phyloP scores from a whole-genome alignment of 2,888 invertebrate genomes.

The Cephus rjabovi region DNA sequence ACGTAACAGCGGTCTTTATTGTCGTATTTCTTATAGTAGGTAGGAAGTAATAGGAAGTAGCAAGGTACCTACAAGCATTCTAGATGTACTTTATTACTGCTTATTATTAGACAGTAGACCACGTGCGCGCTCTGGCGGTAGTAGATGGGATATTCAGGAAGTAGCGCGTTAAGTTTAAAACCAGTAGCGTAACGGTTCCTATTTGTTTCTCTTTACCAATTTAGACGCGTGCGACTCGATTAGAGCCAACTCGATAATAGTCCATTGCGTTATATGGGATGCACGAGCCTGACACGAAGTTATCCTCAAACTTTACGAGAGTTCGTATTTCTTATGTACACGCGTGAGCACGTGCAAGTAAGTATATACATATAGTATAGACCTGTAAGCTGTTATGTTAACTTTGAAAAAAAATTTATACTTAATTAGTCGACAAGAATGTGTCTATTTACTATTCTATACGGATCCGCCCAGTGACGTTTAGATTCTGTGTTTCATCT shows the following conservation, averaged over 20 bases:
- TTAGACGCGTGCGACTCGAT: conserved; percentile 45
- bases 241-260: conserved; percentile 45
- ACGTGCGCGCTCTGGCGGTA: conserved; percentile 9
- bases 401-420: background rate
- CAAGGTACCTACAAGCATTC: background rate
- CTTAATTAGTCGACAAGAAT: background rate
- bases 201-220: conserved; percentile 39
- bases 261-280: conserved; percentile 17
- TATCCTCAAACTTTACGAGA: background rate
- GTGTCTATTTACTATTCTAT: background rate
- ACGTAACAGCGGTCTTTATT: background rate
- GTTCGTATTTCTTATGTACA: background rate
- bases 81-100: conserved; percentile 12
- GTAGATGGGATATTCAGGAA: background rate
- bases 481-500: background rate
- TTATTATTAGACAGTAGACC: conserved; percentile 28
- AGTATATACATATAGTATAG: no score
- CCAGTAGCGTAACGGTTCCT: conserved; percentile 31
- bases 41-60: background rate
- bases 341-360: background rate
- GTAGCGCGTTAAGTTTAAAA: conserved; percentile 11
- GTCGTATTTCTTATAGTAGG: background rate
- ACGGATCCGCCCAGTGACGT: background rate
- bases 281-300: background rate
- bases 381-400: background rate